These are phyloP conservation scores for Columba livia DNA, from an alignment of 2,113 vertebrate genomes.

Conservation along the genomic window DNA sequence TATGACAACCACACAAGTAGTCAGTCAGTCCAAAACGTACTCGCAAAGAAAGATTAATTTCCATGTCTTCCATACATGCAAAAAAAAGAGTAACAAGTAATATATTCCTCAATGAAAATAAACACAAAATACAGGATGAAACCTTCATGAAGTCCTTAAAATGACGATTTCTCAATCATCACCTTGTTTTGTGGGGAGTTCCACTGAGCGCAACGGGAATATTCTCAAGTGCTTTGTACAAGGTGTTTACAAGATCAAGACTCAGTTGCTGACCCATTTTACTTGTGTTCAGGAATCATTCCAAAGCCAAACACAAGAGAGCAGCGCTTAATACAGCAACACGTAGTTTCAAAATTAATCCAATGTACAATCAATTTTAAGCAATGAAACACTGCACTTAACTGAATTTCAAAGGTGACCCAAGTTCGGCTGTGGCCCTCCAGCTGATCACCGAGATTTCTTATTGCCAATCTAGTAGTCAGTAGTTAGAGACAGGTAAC, in stretches of 20 bases:
- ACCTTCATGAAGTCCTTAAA: neutral
- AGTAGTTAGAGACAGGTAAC: neutral
- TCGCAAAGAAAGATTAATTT: neutral
- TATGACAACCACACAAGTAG: neutral
- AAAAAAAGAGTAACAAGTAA: neutral
- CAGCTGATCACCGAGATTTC: neutral
- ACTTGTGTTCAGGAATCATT: neutral
- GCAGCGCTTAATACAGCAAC: neutral
- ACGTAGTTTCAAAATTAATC: neutral
- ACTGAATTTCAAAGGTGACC: neutral
- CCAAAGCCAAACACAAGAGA: neutral
- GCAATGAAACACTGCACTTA: neutral
- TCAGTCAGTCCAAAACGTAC: neutral
- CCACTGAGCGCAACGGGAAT: neutral
- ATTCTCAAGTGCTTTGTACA: neutral
- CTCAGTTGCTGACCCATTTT: neutral
- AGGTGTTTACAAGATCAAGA: neutral
- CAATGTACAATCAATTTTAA: neutral
- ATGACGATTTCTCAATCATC: neutral
- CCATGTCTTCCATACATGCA: neutral
- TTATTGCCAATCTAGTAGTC: neutral
- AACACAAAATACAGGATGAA: neutral
- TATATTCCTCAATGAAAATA: neutral
- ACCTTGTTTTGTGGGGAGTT: neutral
- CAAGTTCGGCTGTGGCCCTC: neutral